phyloP scores from a whole-genome alignment of 92 coral and sea anemone genomes.

The Isaurus tuberculatus region DNA sequence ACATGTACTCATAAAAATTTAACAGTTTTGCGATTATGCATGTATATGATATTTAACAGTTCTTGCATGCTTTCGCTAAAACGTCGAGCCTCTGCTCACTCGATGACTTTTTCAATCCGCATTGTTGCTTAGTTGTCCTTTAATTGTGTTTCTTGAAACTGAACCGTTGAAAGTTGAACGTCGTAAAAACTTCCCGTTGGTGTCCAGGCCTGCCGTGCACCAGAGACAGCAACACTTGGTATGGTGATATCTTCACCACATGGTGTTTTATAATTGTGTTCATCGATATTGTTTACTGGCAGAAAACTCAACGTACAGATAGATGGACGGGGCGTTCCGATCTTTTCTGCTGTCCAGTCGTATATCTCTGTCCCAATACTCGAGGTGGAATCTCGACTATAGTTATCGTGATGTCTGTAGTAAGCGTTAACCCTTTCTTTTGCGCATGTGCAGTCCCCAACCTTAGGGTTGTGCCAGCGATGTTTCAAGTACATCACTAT shows the following conservation, averaged over 20 bases:
- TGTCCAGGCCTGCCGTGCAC: slow-evolving; percentile 4
- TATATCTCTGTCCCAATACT: slow-evolving; percentile 12
- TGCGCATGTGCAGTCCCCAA: background rate
- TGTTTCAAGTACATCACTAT: slow-evolving; percentile 18
- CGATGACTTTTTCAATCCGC: too few species aligned
- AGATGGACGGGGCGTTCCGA: background rate
- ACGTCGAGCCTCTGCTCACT: background rate
- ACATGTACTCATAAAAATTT: too few species aligned
- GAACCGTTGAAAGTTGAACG: background rate
- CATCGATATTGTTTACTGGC: slow-evolving; percentile 28
- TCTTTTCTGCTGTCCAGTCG: background rate
- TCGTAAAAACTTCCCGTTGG: background rate
- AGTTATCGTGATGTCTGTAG: background rate
- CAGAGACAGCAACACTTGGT: background rate
- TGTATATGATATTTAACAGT: too few species aligned
- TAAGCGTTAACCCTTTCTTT: background rate
- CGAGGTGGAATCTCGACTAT: background rate
- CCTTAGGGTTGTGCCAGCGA: slow-evolving; percentile 41
- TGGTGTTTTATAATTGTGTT: background rate
- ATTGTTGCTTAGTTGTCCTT: too few species aligned
- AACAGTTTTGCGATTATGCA: too few species aligned
- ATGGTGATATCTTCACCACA: background rate
- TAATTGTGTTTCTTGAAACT: background rate
- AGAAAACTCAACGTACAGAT: background rate
- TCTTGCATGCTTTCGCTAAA: background rate